phyloP scores from a whole-genome alignment of 2,113 vertebrate genomes.

The Brienomyrus brachyistius region DNA sequence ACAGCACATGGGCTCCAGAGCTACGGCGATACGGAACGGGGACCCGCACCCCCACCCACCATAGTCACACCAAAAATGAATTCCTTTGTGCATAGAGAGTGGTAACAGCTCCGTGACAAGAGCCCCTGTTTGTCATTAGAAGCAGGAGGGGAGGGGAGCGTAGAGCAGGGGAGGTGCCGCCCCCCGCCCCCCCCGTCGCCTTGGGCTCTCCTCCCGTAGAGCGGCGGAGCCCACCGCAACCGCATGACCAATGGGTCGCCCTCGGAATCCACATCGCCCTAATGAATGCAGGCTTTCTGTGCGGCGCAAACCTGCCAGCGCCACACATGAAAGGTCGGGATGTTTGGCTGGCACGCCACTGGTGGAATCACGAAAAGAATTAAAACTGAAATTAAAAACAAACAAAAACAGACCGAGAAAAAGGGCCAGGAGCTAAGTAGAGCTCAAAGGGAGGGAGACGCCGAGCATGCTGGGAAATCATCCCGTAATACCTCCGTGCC shows the following conservation, averaged over 20 bases:
- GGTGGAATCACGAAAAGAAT: neutral
- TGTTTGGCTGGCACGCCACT: neutral
- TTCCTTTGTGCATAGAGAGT: constrained; percentile 55
- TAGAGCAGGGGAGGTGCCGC: neutral
- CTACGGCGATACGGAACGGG: neutral
- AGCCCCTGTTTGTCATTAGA: constrained; percentile 63
- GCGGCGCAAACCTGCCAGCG: neutral
- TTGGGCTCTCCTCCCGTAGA: neutral
- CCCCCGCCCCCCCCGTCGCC: neutral
- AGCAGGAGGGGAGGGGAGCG: constrained; percentile 6
- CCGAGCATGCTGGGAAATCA: neutral
- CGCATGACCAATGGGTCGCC: constrained; percentile 6
- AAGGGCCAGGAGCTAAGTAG: neutral
- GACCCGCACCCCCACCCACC: neutral
- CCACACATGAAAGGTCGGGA: neutral
- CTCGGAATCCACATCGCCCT: neutral
- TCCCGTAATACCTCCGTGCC: neutral
- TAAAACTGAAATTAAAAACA: neutral
- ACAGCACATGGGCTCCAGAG: neutral
- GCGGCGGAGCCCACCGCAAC: neutral
- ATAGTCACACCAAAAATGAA: neutral
- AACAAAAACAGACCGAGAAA: neutral
- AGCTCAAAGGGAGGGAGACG: neutral
- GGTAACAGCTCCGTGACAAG: constrained; percentile 55
- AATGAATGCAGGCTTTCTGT: neutral